A percentile compares a stretch with the other conserved stretches of the same genome.
These are phyloP conservation scores for Arvicanthis niloticus DNA, from an alignment of 2,113 vertebrate species.

Conservation along the genomic window DNA sequence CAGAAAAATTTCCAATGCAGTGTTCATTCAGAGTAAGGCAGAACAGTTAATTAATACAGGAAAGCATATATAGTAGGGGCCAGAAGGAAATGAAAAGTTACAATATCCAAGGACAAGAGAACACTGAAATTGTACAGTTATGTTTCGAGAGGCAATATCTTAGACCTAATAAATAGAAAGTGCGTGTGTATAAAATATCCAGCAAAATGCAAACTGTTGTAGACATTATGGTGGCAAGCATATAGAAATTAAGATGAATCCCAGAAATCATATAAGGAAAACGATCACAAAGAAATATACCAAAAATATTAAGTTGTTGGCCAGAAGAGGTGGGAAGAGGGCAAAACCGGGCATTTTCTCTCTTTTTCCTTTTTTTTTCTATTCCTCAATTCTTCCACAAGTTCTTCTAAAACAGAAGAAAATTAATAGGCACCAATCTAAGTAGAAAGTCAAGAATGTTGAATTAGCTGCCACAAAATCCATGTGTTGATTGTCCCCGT, in stretches of 20 bases:
- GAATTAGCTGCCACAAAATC: neutral
- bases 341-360: neutral
- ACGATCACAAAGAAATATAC: conserved; percentile 1
- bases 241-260: conserved; percentile 24
- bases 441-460: neutral
- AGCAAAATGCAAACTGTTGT: neutral
- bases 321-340: neutral
- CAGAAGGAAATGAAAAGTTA: neutral
- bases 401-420: conserved; percentile 37
- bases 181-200: neutral
- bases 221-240: neutral
- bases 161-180: neutral
- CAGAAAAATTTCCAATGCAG: neutral
- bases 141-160: conserved; percentile 17
- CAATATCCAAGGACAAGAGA: neutral
- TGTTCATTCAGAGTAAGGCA: neutral
- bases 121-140: neutral
- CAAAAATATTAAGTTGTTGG: conserved; percentile 51
- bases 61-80: neutral
- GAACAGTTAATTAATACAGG: neutral
- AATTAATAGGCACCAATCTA: neutral
- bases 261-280: conserved; percentile 37
- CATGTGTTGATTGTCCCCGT: neutral
- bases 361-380: neutral
- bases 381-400: neutral